Base-by-base conservation (phyloP, 2,113 vertebrate species). In the Carollia perspicillata region DNA sequence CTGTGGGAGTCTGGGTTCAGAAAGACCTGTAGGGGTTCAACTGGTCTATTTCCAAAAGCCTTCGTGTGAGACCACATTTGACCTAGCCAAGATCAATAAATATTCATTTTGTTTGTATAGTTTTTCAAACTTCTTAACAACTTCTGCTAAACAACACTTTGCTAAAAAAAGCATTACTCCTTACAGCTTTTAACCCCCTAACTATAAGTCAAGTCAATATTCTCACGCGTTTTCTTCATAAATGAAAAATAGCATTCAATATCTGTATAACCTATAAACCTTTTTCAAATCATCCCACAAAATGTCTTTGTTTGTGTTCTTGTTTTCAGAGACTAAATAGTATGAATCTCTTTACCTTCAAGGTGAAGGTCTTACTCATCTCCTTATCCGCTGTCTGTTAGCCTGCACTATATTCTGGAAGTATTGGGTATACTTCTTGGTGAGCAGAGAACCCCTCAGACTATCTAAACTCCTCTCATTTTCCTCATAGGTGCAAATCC, bases 401-500 rank as follows among this genome's bases (percentile, higher is more conserved):
- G 65, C 65, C 58, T 42, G 12, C 3, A 37, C 4, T 10, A 4
- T 2, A 17, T 44, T 33, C 30, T 84, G 28, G 33, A 65, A 77
- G 9, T 4, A 35, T 3, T 28, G 6, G 42, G 8, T 14, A 2
- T 44, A 11, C 47, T 69, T 28, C 30, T 84, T 47, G 40, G 16
- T 22, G 30, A 49, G 14, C 42, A 77, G 30, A 63, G 60, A 71
- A 55, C 42, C 40, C 8, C 33, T 65, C 22, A 16, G 33, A 18
- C 22, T 35, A 35, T 33, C 71, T 92, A 7, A 80, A 30, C 3
- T 49, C 86, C 40, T 63, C 26, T 96, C 22, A 8, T 55, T 47
- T 80, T 93, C 89, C 30, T 78, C 84, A 0, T 68, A 98, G 98
- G 93, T 63, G 79, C 44, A 42, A 90, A 91, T 2, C 28, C 69